These are phyloP conservation scores for Nanger granti DNA, from an alignment of 2,113 vertebrate species.

Conservation along the genomic window DNA sequence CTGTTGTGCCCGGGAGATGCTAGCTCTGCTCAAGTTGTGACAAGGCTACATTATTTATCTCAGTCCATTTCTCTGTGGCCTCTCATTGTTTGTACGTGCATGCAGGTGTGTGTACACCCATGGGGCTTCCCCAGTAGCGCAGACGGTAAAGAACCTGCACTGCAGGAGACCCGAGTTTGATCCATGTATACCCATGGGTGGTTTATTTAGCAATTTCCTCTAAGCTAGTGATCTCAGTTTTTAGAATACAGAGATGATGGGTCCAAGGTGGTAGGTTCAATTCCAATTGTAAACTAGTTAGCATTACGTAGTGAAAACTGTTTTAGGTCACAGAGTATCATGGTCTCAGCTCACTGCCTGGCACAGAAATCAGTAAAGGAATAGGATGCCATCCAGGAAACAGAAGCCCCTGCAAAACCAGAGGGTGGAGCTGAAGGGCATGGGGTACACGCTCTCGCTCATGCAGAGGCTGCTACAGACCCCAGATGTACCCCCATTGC, in stretches of 20 bases:
- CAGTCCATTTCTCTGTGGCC: too few relatives aligned
- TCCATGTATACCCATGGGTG: neutral
- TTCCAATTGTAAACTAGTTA: neutral
- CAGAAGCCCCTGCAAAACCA: neutral
- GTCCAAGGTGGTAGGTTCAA: neutral
- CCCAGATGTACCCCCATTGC: neutral
- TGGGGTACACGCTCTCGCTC: neutral
- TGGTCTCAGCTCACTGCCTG: neutral
- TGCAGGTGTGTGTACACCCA: neutral
- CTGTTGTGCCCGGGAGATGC: neutral
- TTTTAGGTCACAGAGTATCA: neutral
- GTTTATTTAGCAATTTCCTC: neutral
- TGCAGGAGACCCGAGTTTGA: neutral
- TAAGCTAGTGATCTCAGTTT: neutral
- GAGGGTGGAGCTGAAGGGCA: neutral
- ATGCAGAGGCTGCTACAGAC: neutral
- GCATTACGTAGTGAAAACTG: neutral
- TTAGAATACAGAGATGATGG: neutral
- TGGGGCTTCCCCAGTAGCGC: neutral
- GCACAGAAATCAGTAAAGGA: neutral
- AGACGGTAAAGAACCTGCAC: neutral
- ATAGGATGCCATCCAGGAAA: neutral
- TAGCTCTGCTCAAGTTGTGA: neutral
- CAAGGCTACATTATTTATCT: neutral
- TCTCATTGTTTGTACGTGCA: neutral